Evolutionary conservation across 2,797 vertebrate genomes (phyloP).

Genomic region (Buphagus erythrorhynchus): DNA sequence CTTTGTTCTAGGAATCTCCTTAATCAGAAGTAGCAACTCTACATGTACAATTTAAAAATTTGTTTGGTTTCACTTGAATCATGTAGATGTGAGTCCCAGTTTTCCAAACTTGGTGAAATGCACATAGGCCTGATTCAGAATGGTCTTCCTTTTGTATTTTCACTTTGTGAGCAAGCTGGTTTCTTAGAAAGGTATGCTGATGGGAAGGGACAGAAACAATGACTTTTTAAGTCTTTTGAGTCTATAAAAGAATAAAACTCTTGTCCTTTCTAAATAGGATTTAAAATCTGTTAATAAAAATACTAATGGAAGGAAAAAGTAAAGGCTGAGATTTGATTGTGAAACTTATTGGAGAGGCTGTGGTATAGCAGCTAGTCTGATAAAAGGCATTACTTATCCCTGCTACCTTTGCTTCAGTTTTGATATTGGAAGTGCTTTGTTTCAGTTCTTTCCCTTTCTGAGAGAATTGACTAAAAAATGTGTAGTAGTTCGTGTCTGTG

Average conservation of each 20-base stretch:
- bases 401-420: not conserved
- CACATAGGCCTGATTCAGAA: accelerated
- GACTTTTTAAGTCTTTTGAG: not conserved
- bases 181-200: not conserved
- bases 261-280: not conserved
- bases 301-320: not conserved
- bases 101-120: not conserved
- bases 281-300: not conserved
- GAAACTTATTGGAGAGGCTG: not conserved
- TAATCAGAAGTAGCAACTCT: not conserved
- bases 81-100: not conserved
- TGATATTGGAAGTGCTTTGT: not conserved
- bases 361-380: not conserved
- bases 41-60: not conserved
- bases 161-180: not conserved
- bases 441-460: not conserved
- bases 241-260: not conserved
- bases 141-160: not conserved
- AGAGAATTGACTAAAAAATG: not conserved
- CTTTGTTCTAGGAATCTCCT: not conserved
- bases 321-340: not conserved
- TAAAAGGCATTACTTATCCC: not conserved
- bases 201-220: not conserved
- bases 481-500: not conserved
- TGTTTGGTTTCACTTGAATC: not conserved